Conservation (phyloP, 2,797 vertebrate genomes). For the Peromyscus attwateri region DNA sequence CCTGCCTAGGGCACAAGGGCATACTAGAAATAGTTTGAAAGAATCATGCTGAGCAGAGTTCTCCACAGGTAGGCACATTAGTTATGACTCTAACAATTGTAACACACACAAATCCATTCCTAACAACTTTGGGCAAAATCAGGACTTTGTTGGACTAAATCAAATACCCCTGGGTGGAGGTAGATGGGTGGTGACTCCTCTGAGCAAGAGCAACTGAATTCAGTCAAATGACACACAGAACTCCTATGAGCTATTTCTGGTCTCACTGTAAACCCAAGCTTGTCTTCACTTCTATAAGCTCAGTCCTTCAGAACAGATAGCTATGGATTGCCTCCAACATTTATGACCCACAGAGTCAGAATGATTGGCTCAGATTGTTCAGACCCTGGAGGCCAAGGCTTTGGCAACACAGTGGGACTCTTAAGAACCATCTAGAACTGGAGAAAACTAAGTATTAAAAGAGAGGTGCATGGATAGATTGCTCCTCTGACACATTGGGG, state of each 20-base stretch:
- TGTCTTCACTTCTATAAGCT: not conserved
- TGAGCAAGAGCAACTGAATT: not conserved
- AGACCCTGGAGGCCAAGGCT: not conserved
- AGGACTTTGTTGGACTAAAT: not conserved
- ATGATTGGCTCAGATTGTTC: not conserved
- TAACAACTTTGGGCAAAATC: not conserved
- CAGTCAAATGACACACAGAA: not conserved
- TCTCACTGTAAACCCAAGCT: not conserved
- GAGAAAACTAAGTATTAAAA: not conserved
- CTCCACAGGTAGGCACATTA: not conserved
- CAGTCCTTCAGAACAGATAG: not conserved
- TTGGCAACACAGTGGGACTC: accelerated
- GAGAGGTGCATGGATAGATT: too few relatives aligned
- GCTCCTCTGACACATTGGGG: not conserved
- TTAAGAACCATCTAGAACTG: not conserved
- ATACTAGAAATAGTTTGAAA: not conserved
- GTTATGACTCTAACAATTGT: not conserved
- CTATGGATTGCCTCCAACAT: not conserved
- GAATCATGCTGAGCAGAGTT: not conserved
- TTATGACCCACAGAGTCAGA: not conserved
- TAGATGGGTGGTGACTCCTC: not conserved
- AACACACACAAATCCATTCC: not conserved
- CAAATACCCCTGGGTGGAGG: not conserved
- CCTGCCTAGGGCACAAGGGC: not conserved
- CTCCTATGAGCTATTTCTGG: not conserved